Conservation (phyloP, 2,888 invertebrate genomes). For the Galerucella nymphaeae region DNA sequence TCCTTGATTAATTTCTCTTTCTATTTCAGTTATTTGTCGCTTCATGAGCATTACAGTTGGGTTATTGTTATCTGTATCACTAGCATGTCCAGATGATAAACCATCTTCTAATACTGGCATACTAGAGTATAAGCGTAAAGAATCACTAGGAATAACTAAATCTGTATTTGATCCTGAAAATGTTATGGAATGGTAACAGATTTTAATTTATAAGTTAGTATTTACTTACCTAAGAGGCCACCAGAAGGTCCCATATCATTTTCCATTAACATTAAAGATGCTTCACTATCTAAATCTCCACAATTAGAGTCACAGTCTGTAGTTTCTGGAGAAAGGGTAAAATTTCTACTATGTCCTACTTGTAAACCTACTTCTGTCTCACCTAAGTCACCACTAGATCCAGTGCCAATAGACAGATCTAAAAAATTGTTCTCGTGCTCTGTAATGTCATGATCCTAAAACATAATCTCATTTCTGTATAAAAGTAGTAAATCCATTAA, state of each 20-base stretch:
- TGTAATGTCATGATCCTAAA: slow-evolving; percentile 65
- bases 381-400: slow-evolving; percentile 74
- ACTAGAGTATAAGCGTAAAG: slow-evolving; percentile 76
- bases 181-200: neutral
- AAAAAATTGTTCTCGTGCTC: slow-evolving; percentile 72
- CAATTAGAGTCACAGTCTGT: slow-evolving; percentile 92
- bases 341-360: slow-evolving; percentile 82
- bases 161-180: slow-evolving; percentile 68
- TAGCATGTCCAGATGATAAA: slow-evolving; percentile 91
- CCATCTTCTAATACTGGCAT: slow-evolving; percentile 96
- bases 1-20: slow-evolving; percentile 76
- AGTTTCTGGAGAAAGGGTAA: slow-evolving; percentile 91
- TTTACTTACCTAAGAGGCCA: slow-evolving; percentile 58
- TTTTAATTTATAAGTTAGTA: neutral
- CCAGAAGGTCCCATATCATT: slow-evolving; percentile 68
- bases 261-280: slow-evolving; percentile 80
- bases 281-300: slow-evolving; percentile 87
- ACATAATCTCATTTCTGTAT: slow-evolving; percentile 30
- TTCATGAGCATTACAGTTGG: slow-evolving; percentile 74
- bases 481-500: slow-evolving; percentile 7
- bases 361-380: slow-evolving; percentile 73
- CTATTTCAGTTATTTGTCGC: slow-evolving; percentile 79
- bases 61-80: slow-evolving; percentile 92
- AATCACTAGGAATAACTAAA: slow-evolving; percentile 72
- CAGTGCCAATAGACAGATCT: slow-evolving; percentile 72